Evolutionary conservation across 2,113 vertebrate genomes (phyloP).

Genomic region (Strigops habroptila): DNA sequence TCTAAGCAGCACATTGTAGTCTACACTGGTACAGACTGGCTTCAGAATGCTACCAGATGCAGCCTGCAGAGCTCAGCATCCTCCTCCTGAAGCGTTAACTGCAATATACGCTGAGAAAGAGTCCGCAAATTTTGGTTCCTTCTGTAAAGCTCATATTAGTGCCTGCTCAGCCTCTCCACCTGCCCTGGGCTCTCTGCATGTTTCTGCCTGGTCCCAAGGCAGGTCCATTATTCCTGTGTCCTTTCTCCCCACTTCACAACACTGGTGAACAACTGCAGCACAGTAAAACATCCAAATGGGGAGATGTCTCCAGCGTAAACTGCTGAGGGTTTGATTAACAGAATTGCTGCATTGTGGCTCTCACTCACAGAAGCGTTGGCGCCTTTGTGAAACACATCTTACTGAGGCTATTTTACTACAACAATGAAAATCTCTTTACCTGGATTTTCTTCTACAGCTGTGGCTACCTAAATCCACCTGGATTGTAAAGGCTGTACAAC

Average conservation of each 20-base stretch:
- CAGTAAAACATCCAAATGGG: background rate
- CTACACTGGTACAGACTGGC: background rate
- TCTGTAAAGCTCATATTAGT: background rate
- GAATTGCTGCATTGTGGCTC: background rate
- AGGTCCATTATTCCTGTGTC: background rate
- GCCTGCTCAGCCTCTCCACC: background rate
- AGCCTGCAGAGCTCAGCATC: background rate
- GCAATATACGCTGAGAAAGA: background rate
- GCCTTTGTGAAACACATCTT: background rate
- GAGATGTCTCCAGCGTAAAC: background rate
- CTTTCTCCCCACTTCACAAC: background rate
- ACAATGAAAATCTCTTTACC: slow-evolving; percentile 2
- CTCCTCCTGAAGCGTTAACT: background rate
- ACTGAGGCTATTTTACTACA: background rate
- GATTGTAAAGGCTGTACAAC: background rate
- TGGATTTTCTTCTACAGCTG: background rate
- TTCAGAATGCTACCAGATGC: background rate
- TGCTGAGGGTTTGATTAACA: background rate
- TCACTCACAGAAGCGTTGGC: background rate
- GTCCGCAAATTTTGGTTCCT: background rate
- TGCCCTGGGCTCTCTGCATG: background rate
- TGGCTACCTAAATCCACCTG: slow-evolving; percentile 6
- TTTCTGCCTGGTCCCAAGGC: background rate
- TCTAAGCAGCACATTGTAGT: background rate
- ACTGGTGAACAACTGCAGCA: background rate